Evolutionary conservation across 2,888 invertebrate species (phyloP), one percentile per base, ranked within the genome.

Genomic region (Drosophila atripex): DNA sequence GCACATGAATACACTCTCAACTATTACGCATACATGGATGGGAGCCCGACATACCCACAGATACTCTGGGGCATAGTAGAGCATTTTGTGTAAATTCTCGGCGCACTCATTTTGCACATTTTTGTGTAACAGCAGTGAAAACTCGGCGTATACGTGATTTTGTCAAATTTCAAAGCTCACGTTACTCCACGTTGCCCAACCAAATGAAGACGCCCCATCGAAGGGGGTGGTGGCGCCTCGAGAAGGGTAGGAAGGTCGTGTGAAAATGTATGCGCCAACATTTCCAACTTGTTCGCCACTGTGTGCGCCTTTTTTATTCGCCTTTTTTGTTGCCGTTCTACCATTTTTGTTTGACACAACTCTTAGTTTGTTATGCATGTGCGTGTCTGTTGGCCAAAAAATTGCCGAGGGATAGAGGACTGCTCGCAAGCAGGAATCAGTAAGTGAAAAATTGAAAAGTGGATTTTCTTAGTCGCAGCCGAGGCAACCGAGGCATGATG

Each of bases 371-470:
- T 75, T 82, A 79, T 87, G 83, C 79, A 70, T 73, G 78, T 76
- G 85, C 76, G 72, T 85, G 85, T 51, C 60, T 58, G 51, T 58
- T 52, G 38, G 41, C 53, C 64, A 64, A 64, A 57, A 64, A 64
- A 46, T 52, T 35, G 64, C 35, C 65, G 18, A 47, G 47, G 25
- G 28, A 47, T 21, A 18, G 35, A 11, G 45, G 11, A 21, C 43
- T 43, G 43, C 35, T 35, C 14, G 35, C 32, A 47, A 45, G 56
- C 54, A 49, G 47, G 54, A 68, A 68, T 76, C 77, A 77, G 80
- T 88, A 84, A 86, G 88, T 84, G 84, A 88, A 84, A 84, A 84
- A 84, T 84, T 83, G 86, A 88, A 85, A 83, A 84, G 86, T 86
- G 80, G 73, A 83, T 84, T 83, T 87, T 46, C 64, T 55, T 46